A percentile compares a stretch with the other conserved stretches of the same genome.
phyloP scores from a whole-genome alignment of 2,797 vertebrate genomes.

The Macropodus opercularis region DNA sequence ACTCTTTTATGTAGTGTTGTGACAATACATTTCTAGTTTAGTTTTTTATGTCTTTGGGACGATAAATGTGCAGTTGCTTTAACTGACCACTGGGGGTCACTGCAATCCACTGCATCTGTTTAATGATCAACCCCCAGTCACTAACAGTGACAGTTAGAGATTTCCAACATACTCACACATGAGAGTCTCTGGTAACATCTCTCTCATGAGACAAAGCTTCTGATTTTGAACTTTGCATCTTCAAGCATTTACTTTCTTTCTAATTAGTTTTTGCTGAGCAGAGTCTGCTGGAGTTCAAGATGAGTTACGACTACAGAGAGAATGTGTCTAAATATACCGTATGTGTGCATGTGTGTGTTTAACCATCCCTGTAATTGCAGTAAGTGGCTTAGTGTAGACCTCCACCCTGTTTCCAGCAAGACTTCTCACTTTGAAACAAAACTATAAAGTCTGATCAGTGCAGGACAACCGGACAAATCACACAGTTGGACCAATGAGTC shows the following conservation, averaged over 20 bases:
- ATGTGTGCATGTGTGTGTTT: neutral
- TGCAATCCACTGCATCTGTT: conserved; percentile 15
- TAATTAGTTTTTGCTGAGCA: conserved; percentile 13
- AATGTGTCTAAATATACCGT: neutral
- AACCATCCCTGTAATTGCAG: conserved; percentile 53
- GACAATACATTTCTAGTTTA: too few species aligned
- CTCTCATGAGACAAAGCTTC: neutral
- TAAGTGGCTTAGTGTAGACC: conserved; percentile 58
- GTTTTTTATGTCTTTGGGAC: too few species aligned
- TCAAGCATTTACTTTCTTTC: neutral
- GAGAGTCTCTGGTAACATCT: conserved; percentile 11
- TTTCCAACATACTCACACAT: conserved; percentile 12
- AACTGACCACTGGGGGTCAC: conserved; percentile 59
- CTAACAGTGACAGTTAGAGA: neutral
- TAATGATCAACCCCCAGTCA: neutral
- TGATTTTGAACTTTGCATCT: neutral
- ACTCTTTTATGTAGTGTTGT: too few species aligned
- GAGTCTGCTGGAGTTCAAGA: conserved; percentile 40
- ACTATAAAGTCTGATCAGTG: neutral
- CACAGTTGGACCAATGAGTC: too few species aligned
- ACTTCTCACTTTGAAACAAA: conserved; percentile 16
- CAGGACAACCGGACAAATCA: neutral
- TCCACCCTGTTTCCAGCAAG: conserved; percentile 47
- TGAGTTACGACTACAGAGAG: conserved; percentile 8
- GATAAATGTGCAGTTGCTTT: conserved; percentile 18